Conservation (phyloP, 2,113 vertebrate genomes). For the Isichthys henryi region DNA sequence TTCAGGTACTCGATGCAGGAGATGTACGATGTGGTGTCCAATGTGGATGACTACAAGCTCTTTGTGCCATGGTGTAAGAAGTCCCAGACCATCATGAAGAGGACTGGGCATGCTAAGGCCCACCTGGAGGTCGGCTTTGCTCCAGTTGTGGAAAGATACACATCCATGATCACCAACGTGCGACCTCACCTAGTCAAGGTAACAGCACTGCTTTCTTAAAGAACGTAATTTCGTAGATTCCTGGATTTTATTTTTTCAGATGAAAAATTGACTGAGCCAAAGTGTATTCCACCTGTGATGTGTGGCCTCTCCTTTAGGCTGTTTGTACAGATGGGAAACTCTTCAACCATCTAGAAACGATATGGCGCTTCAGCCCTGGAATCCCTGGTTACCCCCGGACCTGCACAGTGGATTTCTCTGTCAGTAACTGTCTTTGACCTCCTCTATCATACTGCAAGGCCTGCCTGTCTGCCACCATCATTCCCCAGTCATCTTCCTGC, state of each 20-base stretch:
- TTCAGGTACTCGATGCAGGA: slow-evolving; percentile 90
- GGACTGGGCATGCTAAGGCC: slow-evolving; percentile 76
- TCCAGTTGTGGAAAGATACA: slow-evolving; percentile 82
- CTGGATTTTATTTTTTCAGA: background rate
- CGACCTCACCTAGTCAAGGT: slow-evolving; percentile 91
- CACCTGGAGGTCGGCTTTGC: slow-evolving; percentile 89
- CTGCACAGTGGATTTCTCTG: slow-evolving; percentile 92
- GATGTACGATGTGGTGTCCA: slow-evolving; percentile 88
- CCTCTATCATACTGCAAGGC: background rate
- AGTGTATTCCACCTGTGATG: background rate
- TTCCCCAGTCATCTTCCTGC: background rate
- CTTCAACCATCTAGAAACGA: slow-evolving; percentile 90
- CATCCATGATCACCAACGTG: slow-evolving; percentile 82
- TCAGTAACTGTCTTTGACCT: slow-evolving; percentile 51
- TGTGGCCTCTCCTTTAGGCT: slow-evolving; percentile 56
- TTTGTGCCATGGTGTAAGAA: slow-evolving; percentile 96
- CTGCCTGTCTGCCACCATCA: background rate
- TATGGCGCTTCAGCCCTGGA: slow-evolving; percentile 91
- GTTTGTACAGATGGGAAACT: slow-evolving; percentile 86
- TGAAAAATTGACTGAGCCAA: background rate
- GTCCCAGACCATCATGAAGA: slow-evolving; percentile 75
- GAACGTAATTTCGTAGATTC: background rate
- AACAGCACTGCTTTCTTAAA: slow-evolving; percentile 21
- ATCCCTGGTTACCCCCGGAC: slow-evolving; percentile 88
- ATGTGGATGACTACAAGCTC: slow-evolving; percentile 84